Percentiles rank a stretch among this genome's conserved stretches.
Evolutionary conservation across 2,888 invertebrate genomes (phyloP).

Genomic region (Drosophila subsilvestris): DNA sequence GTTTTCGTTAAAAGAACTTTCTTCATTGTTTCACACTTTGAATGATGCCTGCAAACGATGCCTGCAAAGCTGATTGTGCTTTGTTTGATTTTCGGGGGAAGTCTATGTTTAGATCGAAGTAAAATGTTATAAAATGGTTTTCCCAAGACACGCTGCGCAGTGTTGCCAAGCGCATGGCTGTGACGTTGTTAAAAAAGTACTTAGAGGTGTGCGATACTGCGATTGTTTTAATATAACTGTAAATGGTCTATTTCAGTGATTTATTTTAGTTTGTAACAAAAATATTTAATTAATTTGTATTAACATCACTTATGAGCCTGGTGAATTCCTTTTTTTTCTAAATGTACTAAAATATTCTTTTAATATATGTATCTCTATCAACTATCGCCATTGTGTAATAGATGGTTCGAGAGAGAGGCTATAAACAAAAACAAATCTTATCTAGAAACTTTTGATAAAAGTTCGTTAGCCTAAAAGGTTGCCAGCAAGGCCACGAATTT

Average conservation of each 20-base stretch:
- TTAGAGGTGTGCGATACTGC: conserved; percentile 4
- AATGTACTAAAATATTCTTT: background rate
- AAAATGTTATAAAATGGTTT: conserved; percentile 53
- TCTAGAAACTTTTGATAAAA: background rate
- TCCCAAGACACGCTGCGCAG: conserved; percentile 57
- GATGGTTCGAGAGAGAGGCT: background rate
- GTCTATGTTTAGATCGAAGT: conserved; percentile 24
- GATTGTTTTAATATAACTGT: background rate
- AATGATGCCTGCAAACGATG: background rate
- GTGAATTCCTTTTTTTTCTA: background rate
- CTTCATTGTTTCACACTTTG: conserved; percentile 51
- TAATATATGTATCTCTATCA: background rate
- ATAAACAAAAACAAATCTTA: background rate
- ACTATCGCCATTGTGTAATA: background rate
- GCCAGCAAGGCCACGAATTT: background rate
- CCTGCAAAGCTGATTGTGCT: background rate
- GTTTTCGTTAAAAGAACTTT: conserved; percentile 68
- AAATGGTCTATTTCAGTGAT: background rate
- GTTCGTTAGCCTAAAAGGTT: background rate
- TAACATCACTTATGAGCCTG: background rate
- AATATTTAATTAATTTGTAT: background rate
- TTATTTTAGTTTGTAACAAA: background rate
- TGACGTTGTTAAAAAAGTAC: conserved; percentile 16
- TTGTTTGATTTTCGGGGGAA: conserved; percentile 37
- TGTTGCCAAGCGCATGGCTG: conserved; percentile 5